phyloP scores from a whole-genome alignment of 23 tunicate genomes.

The Ascidia mentula region DNA sequence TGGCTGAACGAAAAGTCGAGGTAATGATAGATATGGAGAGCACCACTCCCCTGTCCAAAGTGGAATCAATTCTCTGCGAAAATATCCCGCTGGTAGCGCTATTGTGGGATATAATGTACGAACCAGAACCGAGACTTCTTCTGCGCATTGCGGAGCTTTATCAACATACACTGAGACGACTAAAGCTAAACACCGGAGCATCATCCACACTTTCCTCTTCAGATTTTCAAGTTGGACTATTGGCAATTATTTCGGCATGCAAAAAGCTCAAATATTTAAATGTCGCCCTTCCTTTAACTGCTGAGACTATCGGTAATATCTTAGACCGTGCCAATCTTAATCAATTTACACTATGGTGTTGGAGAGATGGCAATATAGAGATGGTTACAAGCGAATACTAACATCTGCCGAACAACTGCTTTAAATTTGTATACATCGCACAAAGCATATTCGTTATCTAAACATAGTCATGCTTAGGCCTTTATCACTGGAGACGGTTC shows the following conservation, averaged over 20 bases:
- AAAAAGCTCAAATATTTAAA: not conserved
- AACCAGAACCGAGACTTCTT: not conserved
- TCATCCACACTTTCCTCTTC: not conserved
- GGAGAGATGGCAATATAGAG: not conserved
- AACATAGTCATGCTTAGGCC: too few relatives aligned
- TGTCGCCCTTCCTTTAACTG: not conserved
- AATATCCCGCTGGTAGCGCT: constrained; percentile 24
- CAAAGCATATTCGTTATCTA: too few relatives aligned
- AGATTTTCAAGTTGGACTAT: not conserved
- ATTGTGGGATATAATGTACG: not conserved
- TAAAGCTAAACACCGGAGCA: not conserved
- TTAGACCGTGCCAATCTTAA: not conserved
- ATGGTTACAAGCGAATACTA: not conserved
- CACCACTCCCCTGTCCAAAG: constrained; percentile 21
- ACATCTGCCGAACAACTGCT: too few relatives aligned
- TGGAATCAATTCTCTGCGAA: constrained; percentile 21
- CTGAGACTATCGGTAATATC: not conserved
- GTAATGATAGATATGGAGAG: constrained; percentile 25
- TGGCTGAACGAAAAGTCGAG: constrained; percentile 14
- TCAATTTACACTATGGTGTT: not conserved
- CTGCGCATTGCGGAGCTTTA: not conserved
- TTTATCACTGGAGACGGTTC: too few relatives aligned
- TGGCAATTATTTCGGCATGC: not conserved
- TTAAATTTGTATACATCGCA: too few relatives aligned
- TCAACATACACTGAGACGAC: not conserved